phyloP scores from a whole-genome alignment of 2,797 vertebrate genomes.

The Onychomys arenicola region DNA sequence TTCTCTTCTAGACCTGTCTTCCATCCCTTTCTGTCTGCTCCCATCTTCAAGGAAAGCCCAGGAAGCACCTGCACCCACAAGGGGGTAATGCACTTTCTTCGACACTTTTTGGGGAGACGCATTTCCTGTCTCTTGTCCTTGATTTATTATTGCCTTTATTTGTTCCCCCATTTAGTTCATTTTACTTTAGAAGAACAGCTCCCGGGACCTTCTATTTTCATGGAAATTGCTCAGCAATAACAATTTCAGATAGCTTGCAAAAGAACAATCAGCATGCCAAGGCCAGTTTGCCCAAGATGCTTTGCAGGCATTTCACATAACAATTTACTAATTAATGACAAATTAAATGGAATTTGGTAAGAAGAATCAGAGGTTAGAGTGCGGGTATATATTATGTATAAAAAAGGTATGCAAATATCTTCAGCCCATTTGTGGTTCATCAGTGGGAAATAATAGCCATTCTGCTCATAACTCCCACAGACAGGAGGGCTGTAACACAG shows the following conservation, averaged over 20 bases:
- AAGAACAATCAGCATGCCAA: slow-evolving; percentile 84
- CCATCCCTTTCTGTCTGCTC: neutral
- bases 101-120: slow-evolving; percentile 55
- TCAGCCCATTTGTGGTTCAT: slow-evolving; percentile 76
- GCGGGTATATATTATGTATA: slow-evolving; percentile 71
- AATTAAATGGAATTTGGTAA: slow-evolving; percentile 86
- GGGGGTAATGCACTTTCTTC: slow-evolving; percentile 61
- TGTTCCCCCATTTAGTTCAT: slow-evolving; percentile 79
- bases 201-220: slow-evolving; percentile 85
- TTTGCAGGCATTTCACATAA: slow-evolving; percentile 82
- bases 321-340: slow-evolving; percentile 87
- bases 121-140: slow-evolving; percentile 78
- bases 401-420: slow-evolving; percentile 82
- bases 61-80: slow-evolving; percentile 54
- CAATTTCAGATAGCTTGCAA: slow-evolving; percentile 85
- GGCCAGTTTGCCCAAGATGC: slow-evolving; percentile 77
- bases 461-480: slow-evolving; percentile 65
- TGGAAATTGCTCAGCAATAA: slow-evolving; percentile 86
- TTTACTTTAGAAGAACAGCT: slow-evolving; percentile 86
- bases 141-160: slow-evolving; percentile 84
- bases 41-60: slow-evolving; percentile 72
- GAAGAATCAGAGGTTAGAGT: slow-evolving; percentile 82
- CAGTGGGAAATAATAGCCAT: slow-evolving; percentile 81
- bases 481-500: slow-evolving; percentile 46
- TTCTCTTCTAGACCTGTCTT: slow-evolving; percentile 83